Percentiles rank a stretch among this genome's conserved stretches.
Evolutionary conservation across 2,888 invertebrate species (phyloP).

Genomic region (Agrochola circellaris): DNA sequence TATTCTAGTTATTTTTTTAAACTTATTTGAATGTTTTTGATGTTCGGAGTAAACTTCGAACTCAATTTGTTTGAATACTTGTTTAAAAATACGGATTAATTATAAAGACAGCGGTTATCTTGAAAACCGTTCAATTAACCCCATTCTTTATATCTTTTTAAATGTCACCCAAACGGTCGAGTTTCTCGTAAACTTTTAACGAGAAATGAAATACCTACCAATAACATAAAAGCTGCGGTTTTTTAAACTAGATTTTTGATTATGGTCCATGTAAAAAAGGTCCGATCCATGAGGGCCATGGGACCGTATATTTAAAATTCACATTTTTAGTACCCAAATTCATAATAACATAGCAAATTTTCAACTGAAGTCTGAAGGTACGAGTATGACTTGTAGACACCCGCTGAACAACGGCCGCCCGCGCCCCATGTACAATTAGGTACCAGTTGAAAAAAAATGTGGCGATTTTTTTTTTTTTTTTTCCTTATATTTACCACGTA

Average conservation of each 20-base stretch:
- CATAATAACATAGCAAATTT: too few relatives aligned
- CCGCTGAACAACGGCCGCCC: too few relatives aligned
- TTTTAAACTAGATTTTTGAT: neutral
- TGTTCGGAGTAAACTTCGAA: conserved; percentile 17
- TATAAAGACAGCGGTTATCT: conserved; percentile 31
- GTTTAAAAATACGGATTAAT: conserved; percentile 22
- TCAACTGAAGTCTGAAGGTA: too few relatives aligned
- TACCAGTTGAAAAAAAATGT: too few relatives aligned
- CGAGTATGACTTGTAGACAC: too few relatives aligned
- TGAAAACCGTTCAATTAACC: conserved; percentile 51
- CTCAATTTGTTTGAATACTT: conserved; percentile 14
- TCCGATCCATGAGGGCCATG: too few relatives aligned
- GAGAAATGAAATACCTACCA: conserved; percentile 40
- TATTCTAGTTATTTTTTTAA: neutral
- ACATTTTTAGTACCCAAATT: too few relatives aligned
- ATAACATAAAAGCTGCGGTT: neutral
- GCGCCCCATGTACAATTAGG: too few relatives aligned
- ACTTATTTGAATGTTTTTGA: conserved; percentile 14
- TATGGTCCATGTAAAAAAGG: neutral
- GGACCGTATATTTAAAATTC: too few relatives aligned
- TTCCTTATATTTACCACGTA: too few relatives aligned
- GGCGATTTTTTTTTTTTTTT: too few relatives aligned
- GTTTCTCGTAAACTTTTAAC: conserved; percentile 55
- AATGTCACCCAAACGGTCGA: conserved; percentile 40
- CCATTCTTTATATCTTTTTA: conserved; percentile 32